These are phyloP conservation scores for Graphium colonna DNA, from an alignment of 2,888 invertebrate genomes.

Conservation along the genomic window DNA sequence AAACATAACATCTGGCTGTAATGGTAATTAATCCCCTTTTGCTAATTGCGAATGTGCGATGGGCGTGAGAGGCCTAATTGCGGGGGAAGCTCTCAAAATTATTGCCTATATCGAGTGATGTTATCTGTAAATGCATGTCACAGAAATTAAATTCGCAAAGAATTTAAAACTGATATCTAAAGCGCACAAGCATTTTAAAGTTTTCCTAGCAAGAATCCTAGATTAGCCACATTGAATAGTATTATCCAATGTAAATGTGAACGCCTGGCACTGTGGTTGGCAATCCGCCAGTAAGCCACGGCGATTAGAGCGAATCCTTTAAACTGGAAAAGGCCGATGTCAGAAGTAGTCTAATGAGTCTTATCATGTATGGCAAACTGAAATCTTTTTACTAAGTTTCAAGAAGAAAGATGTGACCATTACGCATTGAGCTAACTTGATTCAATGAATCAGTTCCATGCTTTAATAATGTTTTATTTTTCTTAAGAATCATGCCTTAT, in stretches of 20 bases:
- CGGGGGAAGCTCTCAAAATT: background rate
- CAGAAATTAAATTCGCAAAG: background rate
- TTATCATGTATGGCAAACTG: background rate
- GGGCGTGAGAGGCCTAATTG: background rate
- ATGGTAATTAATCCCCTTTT: conserved; percentile 5
- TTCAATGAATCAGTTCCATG: no score
- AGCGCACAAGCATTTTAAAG: background rate
- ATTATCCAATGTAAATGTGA: background rate
- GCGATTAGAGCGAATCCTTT: background rate
- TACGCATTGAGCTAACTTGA: no score
- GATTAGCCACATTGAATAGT: background rate
- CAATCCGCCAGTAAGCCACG: background rate
- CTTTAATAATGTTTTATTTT: background rate
- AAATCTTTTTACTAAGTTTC: background rate
- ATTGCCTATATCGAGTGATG: background rate
- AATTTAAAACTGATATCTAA: background rate
- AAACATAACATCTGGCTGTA: background rate
- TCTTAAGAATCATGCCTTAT: background rate
- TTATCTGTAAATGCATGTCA: background rate
- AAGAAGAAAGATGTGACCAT: background rate
- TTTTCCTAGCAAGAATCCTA: background rate
- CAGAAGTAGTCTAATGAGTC: background rate
- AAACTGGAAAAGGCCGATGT: background rate
- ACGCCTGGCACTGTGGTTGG: background rate
- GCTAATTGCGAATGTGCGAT: conserved; percentile 1